phyloP scores from a whole-genome alignment of 2,888 invertebrate species.

The Neoitamus cyanurus region DNA sequence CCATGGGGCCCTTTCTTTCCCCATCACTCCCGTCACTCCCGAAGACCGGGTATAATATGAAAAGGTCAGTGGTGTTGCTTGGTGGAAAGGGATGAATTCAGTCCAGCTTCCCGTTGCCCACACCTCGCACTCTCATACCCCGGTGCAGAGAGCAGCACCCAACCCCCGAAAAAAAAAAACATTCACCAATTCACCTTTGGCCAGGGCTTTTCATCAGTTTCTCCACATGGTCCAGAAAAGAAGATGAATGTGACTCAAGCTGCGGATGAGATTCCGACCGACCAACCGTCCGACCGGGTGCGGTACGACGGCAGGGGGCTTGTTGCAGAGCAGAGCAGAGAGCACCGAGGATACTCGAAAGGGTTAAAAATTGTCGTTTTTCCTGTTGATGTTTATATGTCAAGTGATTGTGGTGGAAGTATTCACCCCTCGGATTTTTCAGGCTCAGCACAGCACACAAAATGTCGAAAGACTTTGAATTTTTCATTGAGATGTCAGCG shows the following conservation, averaged over 20 bases:
- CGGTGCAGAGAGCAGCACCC: neutral
- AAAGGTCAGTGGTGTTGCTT: constrained; percentile 27
- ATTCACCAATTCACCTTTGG: constrained; percentile 26
- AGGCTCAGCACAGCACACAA: neutral
- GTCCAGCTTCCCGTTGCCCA: neutral
- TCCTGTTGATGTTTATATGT: constrained; percentile 42
- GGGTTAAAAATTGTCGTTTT: constrained; percentile 34
- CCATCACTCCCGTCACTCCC: neutral
- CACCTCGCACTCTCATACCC: neutral
- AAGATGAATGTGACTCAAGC: constrained; percentile 24
- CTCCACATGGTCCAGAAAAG: constrained; percentile 31
- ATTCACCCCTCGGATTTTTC: constrained; percentile 31
- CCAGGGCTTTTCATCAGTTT: constrained; percentile 34
- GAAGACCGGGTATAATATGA: neutral
- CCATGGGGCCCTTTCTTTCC: neutral
- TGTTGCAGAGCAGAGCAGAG: neutral
- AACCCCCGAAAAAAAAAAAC: neutral
- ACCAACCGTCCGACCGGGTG: neutral
- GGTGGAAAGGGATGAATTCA: constrained; percentile 10
- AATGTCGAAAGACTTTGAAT: constrained; percentile 44
- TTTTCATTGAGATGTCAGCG: constrained; percentile 46
- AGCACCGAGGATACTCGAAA: neutral
- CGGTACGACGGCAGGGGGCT: neutral
- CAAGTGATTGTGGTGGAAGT: constrained; percentile 42
- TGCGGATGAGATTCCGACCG: neutral